These are phyloP conservation scores for Nothobranchius kuhntae DNA, from an alignment of 2,113 vertebrate genomes.

Conservation along the genomic window DNA sequence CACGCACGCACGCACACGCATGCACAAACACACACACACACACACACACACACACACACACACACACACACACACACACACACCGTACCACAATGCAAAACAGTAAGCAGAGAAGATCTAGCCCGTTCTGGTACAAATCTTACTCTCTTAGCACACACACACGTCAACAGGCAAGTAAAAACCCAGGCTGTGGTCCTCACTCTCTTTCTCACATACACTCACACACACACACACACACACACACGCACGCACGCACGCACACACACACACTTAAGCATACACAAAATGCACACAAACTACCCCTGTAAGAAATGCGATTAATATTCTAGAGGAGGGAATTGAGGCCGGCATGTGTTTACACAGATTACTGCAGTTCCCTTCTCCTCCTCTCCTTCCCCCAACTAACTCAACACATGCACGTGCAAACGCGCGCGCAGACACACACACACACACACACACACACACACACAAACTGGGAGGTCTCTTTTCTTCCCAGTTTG, in stretches of 20 bases:
- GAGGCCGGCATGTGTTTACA: constrained; percentile 56
- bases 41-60: constrained; percentile 24
- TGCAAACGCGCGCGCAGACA: no score
- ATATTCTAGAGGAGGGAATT: constrained; percentile 63
- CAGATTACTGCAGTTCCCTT: constrained; percentile 51
- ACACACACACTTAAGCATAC: constrained; percentile 5
- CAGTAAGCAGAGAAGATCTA: constrained; percentile 45
- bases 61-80: constrained; percentile 25
- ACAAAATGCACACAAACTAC: neutral
- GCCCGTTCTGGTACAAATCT: constrained; percentile 13
- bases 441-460: no score
- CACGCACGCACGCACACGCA: no score
- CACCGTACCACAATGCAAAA: constrained; percentile 6
- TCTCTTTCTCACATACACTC: constrained; percentile 20
- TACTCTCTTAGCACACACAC: constrained; percentile 37
- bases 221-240: constrained; percentile 30
- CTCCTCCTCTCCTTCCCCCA: neutral
- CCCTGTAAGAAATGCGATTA: constrained; percentile 65
- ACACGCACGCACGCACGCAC: constrained; percentile 6
- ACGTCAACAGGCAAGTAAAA: constrained; percentile 32
- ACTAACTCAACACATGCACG: neutral
- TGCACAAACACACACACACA: constrained; percentile 22
- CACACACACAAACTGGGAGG: constrained; percentile 13
- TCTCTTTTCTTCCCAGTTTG: constrained; percentile 44
- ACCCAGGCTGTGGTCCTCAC: neutral